These are phyloP conservation scores for Schlechtendalia chinensis DNA, from an alignment of 1,140 invertebrate species.

Conservation along the genomic window DNA sequence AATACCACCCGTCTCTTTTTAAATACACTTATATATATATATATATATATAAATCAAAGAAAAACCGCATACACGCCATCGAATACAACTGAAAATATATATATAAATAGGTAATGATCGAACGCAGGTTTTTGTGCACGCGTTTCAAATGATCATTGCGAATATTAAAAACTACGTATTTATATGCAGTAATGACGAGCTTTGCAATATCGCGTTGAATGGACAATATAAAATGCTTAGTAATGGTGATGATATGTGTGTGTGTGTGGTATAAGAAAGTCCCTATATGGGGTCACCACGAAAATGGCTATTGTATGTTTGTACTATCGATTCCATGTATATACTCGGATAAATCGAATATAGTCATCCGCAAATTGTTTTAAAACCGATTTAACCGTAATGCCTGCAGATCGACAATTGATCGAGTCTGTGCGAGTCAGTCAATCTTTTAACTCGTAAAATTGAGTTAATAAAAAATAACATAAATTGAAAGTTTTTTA, in stretches of 20 bases:
- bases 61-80: background rate
- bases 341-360: background rate
- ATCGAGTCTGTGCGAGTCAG: too few relatives aligned
- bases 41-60: background rate
- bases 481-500: too few relatives aligned
- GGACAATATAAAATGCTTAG: slow-evolving; percentile 14
- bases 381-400: background rate
- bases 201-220: slow-evolving; percentile 11
- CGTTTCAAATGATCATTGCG: background rate
- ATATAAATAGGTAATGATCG: background rate
- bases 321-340: background rate
- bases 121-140: background rate
- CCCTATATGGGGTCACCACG: slow-evolving; percentile 13
- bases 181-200: background rate
- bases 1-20: background rate
- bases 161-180: background rate
- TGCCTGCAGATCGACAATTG: too few relatives aligned
- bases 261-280: background rate
- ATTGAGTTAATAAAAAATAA: background rate
- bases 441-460: too few relatives aligned
- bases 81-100: too few relatives aligned
- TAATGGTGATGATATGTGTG: background rate
- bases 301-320: background rate
- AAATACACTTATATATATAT: background rate
- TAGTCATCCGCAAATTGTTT: background rate